Conservation (phyloP, 1,140 invertebrate species). For the Patella vulgata region DNA sequence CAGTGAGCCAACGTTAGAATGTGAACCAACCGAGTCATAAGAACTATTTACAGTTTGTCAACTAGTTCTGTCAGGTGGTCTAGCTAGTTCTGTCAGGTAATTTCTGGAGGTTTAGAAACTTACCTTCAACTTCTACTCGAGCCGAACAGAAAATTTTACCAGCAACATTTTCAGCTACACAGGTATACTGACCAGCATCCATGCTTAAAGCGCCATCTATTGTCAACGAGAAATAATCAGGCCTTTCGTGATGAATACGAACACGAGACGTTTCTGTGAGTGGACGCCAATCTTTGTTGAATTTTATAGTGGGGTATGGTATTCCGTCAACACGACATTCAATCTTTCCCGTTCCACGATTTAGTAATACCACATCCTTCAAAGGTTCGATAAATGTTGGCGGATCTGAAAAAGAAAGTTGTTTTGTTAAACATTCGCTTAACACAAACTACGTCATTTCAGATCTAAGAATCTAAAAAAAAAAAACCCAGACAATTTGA, state of each 20-base stretch:
- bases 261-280: slow-evolving; percentile 51
- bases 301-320: slow-evolving; percentile 94
- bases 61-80: too few relatives aligned
- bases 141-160: slow-evolving; percentile 89
- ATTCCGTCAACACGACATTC: slow-evolving; percentile 88
- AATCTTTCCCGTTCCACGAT: slow-evolving; percentile 77
- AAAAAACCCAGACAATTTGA: too few relatives aligned
- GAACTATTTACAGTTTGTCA: too few relatives aligned
- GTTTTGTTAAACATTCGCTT: neutral
- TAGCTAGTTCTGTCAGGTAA: too few relatives aligned
- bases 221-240: slow-evolving; percentile 83
- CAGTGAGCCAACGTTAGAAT: too few relatives aligned
- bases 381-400: slow-evolving; percentile 86
- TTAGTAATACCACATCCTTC: slow-evolving; percentile 79
- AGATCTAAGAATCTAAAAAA: too few relatives aligned
- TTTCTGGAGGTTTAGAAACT: too few relatives aligned
- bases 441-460: too few relatives aligned
- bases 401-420: slow-evolving; percentile 74
- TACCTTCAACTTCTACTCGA: slow-evolving; percentile 91
- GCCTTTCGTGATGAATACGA: slow-evolving; percentile 69
- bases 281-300: slow-evolving; percentile 79
- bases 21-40: too few relatives aligned
- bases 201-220: slow-evolving; percentile 88
- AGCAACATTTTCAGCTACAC: slow-evolving; percentile 90
- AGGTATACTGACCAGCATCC: slow-evolving; percentile 93